These are phyloP conservation scores for Cerastoderma edule DNA, from an alignment of 2,888 invertebrate genomes.

Conservation along the genomic window DNA sequence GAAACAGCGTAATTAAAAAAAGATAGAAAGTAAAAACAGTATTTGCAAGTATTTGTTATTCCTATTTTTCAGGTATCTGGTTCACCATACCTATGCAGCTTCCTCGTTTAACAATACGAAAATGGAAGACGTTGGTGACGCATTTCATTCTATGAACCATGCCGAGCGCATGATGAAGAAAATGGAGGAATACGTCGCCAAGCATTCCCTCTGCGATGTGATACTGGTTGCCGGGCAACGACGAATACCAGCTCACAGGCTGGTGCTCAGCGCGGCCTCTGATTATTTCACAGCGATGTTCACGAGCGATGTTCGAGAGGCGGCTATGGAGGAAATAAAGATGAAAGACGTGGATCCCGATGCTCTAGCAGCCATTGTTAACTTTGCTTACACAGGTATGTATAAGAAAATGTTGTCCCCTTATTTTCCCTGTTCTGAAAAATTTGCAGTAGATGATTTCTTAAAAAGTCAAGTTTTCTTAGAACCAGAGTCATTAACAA, in stretches of 20 bases:
- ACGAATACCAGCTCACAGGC: conserved; percentile 91
- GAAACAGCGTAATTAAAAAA: too few relatives aligned
- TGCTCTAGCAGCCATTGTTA: conserved; percentile 92
- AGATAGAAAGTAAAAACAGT: too few relatives aligned
- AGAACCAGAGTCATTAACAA: too few relatives aligned
- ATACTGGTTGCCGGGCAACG: conserved; percentile 90
- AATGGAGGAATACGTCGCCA: conserved; percentile 92
- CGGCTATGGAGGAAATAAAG: conserved; percentile 92
- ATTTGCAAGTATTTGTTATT: neutral
- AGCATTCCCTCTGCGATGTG: conserved; percentile 94
- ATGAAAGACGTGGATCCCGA: conserved; percentile 94
- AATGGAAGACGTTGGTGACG: conserved; percentile 78
- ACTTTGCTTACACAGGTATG: conserved; percentile 95
- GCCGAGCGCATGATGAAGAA: conserved; percentile 92
- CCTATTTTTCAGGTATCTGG: conserved; percentile 74
- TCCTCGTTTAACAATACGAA: conserved; percentile 63
- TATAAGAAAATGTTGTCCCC: too few relatives aligned
- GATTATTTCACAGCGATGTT: conserved; percentile 99
- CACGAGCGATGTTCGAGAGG: conserved; percentile 93
- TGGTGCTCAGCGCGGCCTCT: conserved; percentile 95
- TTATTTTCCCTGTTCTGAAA: too few relatives aligned
- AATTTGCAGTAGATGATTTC: too few relatives aligned
- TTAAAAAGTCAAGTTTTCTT: too few relatives aligned
- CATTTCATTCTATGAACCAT: conserved; percentile 86
- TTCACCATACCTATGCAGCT: conserved; percentile 79